Percentiles rank a stretch among this genome's conserved stretches.
These are phyloP conservation scores for Neolamprologus modestus DNA, from an alignment of 2,113 vertebrate genomes.

Conservation along the genomic window DNA sequence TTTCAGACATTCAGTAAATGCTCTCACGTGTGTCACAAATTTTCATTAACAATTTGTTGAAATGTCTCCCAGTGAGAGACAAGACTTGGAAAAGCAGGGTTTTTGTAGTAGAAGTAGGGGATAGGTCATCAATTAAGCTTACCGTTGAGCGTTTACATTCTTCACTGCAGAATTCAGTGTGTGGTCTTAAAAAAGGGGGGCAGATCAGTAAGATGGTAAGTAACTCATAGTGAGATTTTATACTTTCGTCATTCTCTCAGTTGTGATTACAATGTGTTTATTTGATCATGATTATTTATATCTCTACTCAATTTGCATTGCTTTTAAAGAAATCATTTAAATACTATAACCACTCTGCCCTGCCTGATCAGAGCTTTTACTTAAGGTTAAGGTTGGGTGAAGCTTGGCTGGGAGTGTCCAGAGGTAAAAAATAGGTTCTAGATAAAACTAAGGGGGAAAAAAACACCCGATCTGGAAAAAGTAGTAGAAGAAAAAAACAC, in stretches of 20 bases:
- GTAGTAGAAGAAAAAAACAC: background rate
- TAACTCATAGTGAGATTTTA: background rate
- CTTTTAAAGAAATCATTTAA: background rate
- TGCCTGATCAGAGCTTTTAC: background rate
- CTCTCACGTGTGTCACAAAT: background rate
- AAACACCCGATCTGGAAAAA: background rate
- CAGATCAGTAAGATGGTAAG: background rate
- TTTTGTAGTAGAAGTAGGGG: background rate
- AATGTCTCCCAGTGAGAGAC: background rate
- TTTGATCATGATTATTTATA: background rate
- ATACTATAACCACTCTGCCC: background rate
- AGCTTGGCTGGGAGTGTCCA: background rate
- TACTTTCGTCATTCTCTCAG: background rate
- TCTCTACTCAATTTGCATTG: background rate
- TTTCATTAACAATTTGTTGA: background rate
- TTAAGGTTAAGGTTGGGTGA: background rate
- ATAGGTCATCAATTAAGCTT: background rate
- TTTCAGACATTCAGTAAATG: background rate
- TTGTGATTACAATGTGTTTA: background rate
- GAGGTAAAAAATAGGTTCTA: background rate
- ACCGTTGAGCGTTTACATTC: background rate
- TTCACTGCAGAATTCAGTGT: background rate
- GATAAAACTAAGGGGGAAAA: background rate
- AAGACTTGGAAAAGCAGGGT: background rate
- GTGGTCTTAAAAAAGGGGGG: background rate